These are phyloP conservation scores for Ciconia stormi DNA, from an alignment of 2,113 vertebrate genomes.

Conservation along the genomic window DNA sequence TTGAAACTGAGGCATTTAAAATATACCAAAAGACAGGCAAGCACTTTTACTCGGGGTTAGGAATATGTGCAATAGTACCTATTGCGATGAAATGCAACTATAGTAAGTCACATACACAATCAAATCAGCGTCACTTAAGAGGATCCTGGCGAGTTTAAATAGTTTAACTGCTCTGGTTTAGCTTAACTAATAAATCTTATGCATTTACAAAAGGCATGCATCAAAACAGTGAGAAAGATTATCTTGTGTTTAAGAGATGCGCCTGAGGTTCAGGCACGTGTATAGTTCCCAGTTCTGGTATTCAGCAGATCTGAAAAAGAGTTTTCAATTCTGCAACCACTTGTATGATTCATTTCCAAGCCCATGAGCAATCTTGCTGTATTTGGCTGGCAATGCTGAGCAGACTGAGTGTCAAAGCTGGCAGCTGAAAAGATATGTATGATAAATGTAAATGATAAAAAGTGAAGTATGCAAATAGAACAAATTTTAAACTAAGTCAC, in stretches of 20 bases:
- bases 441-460: not conserved
- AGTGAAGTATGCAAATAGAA: not conserved
- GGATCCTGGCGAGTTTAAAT: not conserved
- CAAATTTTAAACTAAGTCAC: not conserved
- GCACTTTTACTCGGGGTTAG: not conserved
- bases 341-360: not conserved
- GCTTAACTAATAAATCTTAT: not conserved
- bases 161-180: not conserved
- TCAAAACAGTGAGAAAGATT: not conserved
- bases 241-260: not conserved
- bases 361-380: not conserved
- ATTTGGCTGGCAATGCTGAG: not conserved
- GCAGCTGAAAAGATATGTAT: not conserved
- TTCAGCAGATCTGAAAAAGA: not conserved
- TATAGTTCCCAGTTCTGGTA: not conserved
- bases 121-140: not conserved
- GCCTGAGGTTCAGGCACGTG: not conserved
- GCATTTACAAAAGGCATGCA: not conserved
- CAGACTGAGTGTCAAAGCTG: not conserved
- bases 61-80: not conserved
- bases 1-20: not conserved
- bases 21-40: not conserved
- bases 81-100: not conserved
- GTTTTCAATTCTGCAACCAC: not conserved
- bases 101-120: not conserved